Conservation (phyloP, 2,113 vertebrate genomes). For the Mustelus asterias region DNA sequence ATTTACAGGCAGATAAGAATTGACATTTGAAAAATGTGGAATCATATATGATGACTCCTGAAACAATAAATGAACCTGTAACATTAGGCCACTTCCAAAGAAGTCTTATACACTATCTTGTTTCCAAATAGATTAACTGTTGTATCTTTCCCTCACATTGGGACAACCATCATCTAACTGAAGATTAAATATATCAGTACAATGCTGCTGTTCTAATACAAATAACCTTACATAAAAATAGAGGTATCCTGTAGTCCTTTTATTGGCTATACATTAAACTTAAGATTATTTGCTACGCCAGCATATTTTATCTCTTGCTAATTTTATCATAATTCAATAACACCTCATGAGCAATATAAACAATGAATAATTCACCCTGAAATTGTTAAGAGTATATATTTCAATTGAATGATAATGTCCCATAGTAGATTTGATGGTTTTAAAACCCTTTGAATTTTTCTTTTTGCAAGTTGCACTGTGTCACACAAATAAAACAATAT, state of each 20-base stretch:
- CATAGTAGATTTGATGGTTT: not conserved
- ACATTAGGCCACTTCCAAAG: not conserved
- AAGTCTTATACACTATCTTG: not conserved
- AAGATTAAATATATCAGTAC: not conserved
- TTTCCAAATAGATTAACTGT: not conserved
- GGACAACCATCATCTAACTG: not conserved
- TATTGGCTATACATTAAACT: not conserved
- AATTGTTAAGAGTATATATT: not conserved
- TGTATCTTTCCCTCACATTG: not conserved
- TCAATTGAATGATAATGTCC: not conserved
- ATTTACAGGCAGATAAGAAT: not conserved
- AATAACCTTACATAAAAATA: not conserved
- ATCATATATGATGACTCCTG: not conserved
- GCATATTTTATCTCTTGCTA: not conserved
- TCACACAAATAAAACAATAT: not conserved
- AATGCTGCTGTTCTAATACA: not conserved
- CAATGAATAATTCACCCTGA: not conserved
- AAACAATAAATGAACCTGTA: not conserved
- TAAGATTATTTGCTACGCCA: not conserved
- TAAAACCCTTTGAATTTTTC: not conserved
- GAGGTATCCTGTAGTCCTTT: not conserved
- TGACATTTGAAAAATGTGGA: not conserved
- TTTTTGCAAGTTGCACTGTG: not conserved
- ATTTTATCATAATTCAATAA: not conserved
- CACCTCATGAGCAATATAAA: not conserved